These are phyloP conservation scores for Leptinotarsa peninsularis DNA, from an alignment of 2,888 invertebrate genomes.

Conservation along the genomic window DNA sequence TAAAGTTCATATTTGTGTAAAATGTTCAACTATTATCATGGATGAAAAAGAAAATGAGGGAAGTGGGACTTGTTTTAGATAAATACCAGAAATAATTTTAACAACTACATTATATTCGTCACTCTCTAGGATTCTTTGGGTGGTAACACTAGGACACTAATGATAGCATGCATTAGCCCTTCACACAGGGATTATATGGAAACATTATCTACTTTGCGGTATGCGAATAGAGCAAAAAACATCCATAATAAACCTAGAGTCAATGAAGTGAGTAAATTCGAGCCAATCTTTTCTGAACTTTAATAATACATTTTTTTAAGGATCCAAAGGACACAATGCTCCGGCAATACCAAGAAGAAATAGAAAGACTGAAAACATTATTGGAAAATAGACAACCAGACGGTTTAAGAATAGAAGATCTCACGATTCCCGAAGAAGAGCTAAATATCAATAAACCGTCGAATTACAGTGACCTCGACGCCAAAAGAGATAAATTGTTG, in stretches of 20 bases:
- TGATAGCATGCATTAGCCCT: slow-evolving; percentile 88
- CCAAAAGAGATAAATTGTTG: slow-evolving; percentile 63
- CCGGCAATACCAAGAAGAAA: slow-evolving; percentile 87
- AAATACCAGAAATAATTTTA: too few species aligned
- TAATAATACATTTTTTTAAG: slow-evolving; percentile 46
- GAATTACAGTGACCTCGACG: slow-evolving; percentile 53
- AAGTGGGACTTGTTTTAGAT: too few species aligned
- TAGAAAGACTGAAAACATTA: slow-evolving; percentile 75
- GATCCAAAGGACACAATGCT: slow-evolving; percentile 91
- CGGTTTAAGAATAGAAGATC: slow-evolving; percentile 56
- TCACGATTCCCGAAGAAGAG: slow-evolving; percentile 47
- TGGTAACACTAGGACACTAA: slow-evolving; percentile 89
- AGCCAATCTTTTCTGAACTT: neutral
- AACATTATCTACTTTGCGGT: slow-evolving; percentile 83
- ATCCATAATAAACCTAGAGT: slow-evolving; percentile 87
- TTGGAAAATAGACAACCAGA: slow-evolving; percentile 63
- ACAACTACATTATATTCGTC: neutral
- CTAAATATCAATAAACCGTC: slow-evolving; percentile 48
- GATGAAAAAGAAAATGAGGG: too few species aligned
- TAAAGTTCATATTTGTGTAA: too few species aligned
- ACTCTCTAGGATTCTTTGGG: slow-evolving; percentile 78
- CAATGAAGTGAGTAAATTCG: slow-evolving; percentile 72
- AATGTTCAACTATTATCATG: too few species aligned
- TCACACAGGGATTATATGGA: slow-evolving; percentile 87
- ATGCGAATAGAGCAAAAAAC: slow-evolving; percentile 88